A percentile compares a stretch with the other conserved stretches of the same genome.
These are phyloP conservation scores for Diaprepes abbreviatus DNA, from an alignment of 2,888 invertebrate genomes.

Conservation along the genomic window DNA sequence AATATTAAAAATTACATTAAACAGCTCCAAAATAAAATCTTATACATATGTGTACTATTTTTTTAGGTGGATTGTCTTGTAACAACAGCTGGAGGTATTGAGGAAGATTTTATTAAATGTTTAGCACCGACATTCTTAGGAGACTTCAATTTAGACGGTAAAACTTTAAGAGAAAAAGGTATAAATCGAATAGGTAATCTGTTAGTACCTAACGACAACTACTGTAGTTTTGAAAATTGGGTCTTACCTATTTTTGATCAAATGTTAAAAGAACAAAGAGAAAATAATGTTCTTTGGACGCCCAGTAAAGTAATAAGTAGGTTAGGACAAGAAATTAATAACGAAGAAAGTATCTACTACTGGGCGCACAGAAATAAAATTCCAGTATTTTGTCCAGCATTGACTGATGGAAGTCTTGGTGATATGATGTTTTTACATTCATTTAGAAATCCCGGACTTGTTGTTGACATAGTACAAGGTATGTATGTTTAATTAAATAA, in stretches of 20 bases:
- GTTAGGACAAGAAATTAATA: conserved; percentile 91
- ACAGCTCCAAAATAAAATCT: too few species aligned
- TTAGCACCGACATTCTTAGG: conserved; percentile 95
- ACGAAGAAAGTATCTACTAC: conserved; percentile 94
- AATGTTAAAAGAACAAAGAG: conserved; percentile 90
- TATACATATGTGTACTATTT: too few species aligned
- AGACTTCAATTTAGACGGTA: conserved; percentile 88
- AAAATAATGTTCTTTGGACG: conserved; percentile 80
- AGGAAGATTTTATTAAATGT: conserved; percentile 99
- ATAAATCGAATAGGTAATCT: conserved; percentile 91
- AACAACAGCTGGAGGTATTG: conserved; percentile 97
- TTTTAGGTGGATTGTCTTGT: conserved; percentile 92
- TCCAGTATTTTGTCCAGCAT: conserved; percentile 96
- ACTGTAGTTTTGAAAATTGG: conserved; percentile 96
- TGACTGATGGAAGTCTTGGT: conserved; percentile 97
- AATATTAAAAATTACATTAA: too few species aligned
- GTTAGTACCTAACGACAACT: conserved; percentile 97
- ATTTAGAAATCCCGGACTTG: conserved; percentile 90
- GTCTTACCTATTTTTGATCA: conserved; percentile 92
- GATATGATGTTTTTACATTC: conserved; percentile 99
- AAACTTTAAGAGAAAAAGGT: conserved; percentile 84
- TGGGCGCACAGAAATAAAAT: conserved; percentile 98
- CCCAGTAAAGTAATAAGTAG: conserved; percentile 89
- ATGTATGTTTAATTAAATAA: too few species aligned
- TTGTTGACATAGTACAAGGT: conserved; percentile 93